A percentile compares a stretch with the other conserved stretches of the same genome.
phyloP scores from a whole-genome alignment of 2,888 invertebrate genomes.

The Melinopterus prodromus region DNA sequence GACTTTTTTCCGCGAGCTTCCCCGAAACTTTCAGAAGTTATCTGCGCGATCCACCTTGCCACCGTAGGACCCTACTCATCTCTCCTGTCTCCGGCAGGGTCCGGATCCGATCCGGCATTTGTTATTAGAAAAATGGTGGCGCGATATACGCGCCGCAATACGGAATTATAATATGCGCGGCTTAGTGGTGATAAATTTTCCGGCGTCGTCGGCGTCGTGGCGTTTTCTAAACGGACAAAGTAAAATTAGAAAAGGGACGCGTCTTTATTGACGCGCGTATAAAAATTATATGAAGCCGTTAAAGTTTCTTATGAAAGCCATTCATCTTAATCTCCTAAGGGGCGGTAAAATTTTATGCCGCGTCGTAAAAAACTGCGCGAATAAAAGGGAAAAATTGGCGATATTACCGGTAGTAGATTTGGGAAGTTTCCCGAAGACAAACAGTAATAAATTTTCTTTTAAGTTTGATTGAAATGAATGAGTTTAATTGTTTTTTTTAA shows the following conservation, averaged over 20 bases:
- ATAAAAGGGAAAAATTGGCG: background rate
- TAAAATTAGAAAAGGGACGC: background rate
- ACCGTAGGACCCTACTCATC: background rate
- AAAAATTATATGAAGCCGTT: conserved; percentile 4
- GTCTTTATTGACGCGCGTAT: background rate
- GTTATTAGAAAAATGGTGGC: background rate
- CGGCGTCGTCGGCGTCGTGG: background rate
- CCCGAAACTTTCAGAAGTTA: background rate
- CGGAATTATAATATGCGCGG: background rate
- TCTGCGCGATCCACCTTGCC: background rate
- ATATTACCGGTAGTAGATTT: background rate
- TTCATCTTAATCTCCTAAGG: background rate
- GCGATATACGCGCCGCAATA: background rate
- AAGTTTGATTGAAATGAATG: too few species aligned
- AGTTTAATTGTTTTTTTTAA: too few species aligned
- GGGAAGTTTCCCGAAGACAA: background rate
- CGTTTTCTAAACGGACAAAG: background rate
- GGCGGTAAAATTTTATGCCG: background rate
- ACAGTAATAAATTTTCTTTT: too few species aligned
- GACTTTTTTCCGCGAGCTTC: too few species aligned
- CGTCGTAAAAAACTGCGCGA: background rate
- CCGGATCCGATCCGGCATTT: background rate
- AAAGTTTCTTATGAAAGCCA: background rate
- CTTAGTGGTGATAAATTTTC: background rate
- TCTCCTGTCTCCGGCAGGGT: background rate